A percentile compares a stretch with the other conserved stretches of the same genome.
Evolutionary conservation across 1,140 invertebrate species (phyloP).

Genomic region (Apolygus lucorum): DNA sequence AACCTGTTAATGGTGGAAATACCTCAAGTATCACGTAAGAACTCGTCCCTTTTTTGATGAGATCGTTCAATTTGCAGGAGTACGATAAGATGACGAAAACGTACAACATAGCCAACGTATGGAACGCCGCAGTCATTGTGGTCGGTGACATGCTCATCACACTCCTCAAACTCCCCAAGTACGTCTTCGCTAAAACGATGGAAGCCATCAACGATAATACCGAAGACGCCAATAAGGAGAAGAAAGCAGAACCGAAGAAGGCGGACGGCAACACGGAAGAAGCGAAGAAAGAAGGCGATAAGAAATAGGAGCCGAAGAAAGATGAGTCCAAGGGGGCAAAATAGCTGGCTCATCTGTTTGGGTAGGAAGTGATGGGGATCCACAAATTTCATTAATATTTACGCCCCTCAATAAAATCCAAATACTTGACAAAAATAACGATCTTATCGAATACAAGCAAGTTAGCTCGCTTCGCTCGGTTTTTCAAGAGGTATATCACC

Average conservation of each 20-base stretch:
- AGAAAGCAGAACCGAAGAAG: not conserved
- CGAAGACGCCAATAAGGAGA: not conserved
- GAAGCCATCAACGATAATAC: not conserved
- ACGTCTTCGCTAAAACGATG: not conserved
- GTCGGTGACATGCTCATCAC: not conserved
- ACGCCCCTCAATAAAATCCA: too few species aligned
- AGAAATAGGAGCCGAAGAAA: too few species aligned
- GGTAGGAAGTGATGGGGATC: not conserved
- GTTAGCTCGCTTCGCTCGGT: too few species aligned
- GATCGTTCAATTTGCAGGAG: not conserved
- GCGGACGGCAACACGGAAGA: not conserved
- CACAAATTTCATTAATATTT: not conserved
- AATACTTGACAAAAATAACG: too few species aligned
- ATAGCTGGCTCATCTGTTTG: not conserved
- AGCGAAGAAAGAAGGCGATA: not conserved
- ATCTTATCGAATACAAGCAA: too few species aligned
- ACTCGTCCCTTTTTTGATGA: not conserved
- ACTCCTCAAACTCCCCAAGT: not conserved
- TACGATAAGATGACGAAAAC: not conserved
- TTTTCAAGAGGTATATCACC: too few species aligned
- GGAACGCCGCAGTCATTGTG: not conserved
- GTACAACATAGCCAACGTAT: not conserved
- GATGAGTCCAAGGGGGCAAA: too few species aligned
- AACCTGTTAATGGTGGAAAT: not conserved
- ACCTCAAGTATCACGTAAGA: not conserved